Conservation (phyloP, 37 sponge, comb jelly and placozoan species). For the Aplysina aerophoba region DNA sequence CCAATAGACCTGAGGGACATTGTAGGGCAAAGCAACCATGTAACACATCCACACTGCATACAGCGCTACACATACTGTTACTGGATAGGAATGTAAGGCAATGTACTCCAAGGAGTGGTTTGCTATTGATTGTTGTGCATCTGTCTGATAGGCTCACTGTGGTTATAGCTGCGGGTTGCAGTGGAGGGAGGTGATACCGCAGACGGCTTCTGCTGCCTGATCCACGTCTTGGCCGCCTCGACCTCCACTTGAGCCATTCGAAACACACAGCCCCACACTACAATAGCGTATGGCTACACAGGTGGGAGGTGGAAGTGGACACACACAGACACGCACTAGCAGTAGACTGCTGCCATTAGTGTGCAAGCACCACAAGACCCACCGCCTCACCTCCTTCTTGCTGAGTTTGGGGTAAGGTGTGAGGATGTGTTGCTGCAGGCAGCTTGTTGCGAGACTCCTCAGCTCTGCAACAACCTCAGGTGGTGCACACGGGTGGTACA, state of each 20-base stretch:
- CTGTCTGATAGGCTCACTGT: slow-evolving; percentile 41
- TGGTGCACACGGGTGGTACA: slow-evolving; percentile 83
- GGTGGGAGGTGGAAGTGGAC: not conserved
- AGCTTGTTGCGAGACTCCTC: slow-evolving; percentile 48
- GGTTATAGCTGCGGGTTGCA: slow-evolving; percentile 52
- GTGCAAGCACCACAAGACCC: not conserved
- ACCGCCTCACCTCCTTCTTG: slow-evolving; percentile 20
- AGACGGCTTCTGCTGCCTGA: slow-evolving; percentile 46
- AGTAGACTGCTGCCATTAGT: not conserved
- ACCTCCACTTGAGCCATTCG: slow-evolving; percentile 64
- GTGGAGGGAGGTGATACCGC: not conserved
- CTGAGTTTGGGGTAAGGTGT: slow-evolving; percentile 74
- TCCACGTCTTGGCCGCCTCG: slow-evolving; percentile 43
- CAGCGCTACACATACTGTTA: too few relatives aligned
- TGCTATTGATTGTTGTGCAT: not conserved
- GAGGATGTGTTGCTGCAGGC: slow-evolving; percentile 72
- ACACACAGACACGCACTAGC: not conserved
- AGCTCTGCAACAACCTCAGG: slow-evolving; percentile 50
- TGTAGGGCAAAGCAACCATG: not conserved
- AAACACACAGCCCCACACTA: slow-evolving; percentile 75
- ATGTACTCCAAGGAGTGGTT: too few relatives aligned
- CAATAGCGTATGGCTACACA: slow-evolving; percentile 73
- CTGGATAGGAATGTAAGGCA: too few relatives aligned
- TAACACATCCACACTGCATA: not conserved
- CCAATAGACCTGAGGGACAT: slow-evolving; percentile 1